Evolutionary conservation across 2,113 vertebrate species (phyloP).

Genomic region (Zeus faber): DNA sequence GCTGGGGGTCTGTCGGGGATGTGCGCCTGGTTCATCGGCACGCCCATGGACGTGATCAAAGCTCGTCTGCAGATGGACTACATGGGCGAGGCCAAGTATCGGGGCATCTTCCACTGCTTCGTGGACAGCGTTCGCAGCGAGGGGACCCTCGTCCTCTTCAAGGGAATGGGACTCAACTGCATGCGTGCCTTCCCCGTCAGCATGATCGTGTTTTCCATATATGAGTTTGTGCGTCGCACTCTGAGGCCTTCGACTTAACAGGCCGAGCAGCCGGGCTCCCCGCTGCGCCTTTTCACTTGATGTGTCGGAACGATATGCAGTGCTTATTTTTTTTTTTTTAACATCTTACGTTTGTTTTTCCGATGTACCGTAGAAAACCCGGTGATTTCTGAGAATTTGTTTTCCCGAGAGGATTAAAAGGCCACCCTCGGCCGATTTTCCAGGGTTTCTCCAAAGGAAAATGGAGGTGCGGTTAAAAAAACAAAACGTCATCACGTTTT

Average conservation of each 20-base stretch:
- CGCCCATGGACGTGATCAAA: conserved; percentile 89
- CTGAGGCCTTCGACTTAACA: conserved; percentile 21
- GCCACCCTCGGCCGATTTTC: too few species aligned
- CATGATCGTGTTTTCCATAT: conserved; percentile 82
- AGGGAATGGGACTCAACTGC: conserved; percentile 82
- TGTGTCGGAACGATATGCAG: too few species aligned
- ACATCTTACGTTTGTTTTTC: too few species aligned
- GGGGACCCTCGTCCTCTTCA: conserved; percentile 79
- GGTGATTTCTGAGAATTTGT: too few species aligned
- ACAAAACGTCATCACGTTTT: too few species aligned
- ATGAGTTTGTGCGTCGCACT: conserved; percentile 76
- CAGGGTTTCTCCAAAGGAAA: too few species aligned
- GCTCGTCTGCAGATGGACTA: conserved; percentile 80
- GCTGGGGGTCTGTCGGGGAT: conserved; percentile 82
- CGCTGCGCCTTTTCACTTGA: too few species aligned
- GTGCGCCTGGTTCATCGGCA: conserved; percentile 81
- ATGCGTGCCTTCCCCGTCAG: conserved; percentile 86
- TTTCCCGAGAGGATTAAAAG: too few species aligned
- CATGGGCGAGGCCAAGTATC: conserved; percentile 69
- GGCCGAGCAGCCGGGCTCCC: too few species aligned
- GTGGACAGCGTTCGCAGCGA: conserved; percentile 75
- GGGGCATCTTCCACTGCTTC: conserved; percentile 80
- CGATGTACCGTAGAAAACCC: too few species aligned
- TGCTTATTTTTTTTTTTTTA: too few species aligned
- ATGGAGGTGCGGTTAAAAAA: too few species aligned